phyloP scores from a whole-genome alignment of 2,113 vertebrate genomes.

The Cyprinus carpio region DNA sequence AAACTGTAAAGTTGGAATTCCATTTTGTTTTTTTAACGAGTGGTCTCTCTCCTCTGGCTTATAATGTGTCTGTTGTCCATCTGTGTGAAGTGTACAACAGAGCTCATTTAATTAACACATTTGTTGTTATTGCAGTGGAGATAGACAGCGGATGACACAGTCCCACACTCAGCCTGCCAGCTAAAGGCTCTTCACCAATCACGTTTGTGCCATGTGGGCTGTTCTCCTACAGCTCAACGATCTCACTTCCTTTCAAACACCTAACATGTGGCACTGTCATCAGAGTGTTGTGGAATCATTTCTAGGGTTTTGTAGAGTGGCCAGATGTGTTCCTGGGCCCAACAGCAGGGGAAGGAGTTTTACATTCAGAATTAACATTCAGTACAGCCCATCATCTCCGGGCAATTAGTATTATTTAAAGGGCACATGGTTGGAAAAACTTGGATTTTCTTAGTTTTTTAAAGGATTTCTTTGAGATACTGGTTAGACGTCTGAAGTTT shows the following conservation, averaged over 20 bases:
- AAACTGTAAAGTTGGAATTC: not conserved
- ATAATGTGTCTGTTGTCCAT: not conserved
- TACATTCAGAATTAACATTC: not conserved
- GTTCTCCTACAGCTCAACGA: not conserved
- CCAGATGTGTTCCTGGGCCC: slow-evolving; percentile 15
- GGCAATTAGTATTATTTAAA: not conserved
- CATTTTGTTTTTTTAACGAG: not conserved
- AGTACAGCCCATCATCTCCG: not conserved
- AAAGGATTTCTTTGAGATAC: not conserved
- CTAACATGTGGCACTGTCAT: not conserved
- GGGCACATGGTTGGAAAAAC: not conserved
- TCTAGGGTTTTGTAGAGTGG: not conserved
- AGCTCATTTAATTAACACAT: slow-evolving; percentile 34
- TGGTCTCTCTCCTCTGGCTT: not conserved
- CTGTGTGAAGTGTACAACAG: slow-evolving; percentile 4
- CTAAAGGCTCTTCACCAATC: not conserved
- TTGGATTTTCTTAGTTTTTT: not conserved
- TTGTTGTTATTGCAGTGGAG: not conserved
- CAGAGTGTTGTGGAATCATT: not conserved
- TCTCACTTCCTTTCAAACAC: not conserved
- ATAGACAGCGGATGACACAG: not conserved
- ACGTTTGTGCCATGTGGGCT: not conserved
- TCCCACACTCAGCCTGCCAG: not conserved
- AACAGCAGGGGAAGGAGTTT: slow-evolving; percentile 13
- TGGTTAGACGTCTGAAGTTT: not conserved